Evolutionary conservation across 2,113 vertebrate genomes (phyloP).

Genomic region (Zosterops pallidus): DNA sequence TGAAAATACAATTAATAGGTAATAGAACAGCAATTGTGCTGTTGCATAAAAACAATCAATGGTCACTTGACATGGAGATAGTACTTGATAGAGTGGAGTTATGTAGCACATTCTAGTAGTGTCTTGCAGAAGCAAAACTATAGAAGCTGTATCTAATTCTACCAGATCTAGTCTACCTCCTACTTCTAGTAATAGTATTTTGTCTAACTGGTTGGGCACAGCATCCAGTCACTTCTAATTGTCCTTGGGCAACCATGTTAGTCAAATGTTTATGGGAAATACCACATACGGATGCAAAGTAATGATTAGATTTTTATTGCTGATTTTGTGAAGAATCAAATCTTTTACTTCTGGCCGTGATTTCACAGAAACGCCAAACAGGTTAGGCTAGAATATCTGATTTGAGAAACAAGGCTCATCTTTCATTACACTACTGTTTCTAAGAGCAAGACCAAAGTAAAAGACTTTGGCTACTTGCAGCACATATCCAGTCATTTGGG

Average conservation of each 20-base stretch:
- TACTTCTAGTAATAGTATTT: neutral
- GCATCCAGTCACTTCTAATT: neutral
- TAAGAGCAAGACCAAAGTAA: neutral
- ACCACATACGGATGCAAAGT: fast-evolving
- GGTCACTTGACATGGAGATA: neutral
- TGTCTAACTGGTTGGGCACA: neutral
- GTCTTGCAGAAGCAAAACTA: neutral
- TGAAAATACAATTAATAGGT: neutral
- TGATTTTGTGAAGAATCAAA: neutral
- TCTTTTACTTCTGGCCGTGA: neutral
- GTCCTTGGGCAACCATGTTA: neutral
- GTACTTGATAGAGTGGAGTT: neutral
- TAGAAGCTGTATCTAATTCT: neutral
- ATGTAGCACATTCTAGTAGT: neutral
- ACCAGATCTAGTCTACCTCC: neutral
- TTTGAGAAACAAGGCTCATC: neutral
- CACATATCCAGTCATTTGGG: neutral
- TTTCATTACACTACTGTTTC: neutral
- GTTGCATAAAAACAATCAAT: neutral
- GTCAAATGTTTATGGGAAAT: neutral
- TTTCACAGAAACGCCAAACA: neutral
- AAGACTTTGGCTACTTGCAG: neutral
- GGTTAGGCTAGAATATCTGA: neutral
- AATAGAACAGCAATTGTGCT: neutral
- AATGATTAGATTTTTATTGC: neutral